Evolutionary conservation across 1,140 invertebrate genomes (phyloP), one percentile per base, ranked within the genome.

Genomic region (Euwallacea fornicatus): DNA sequence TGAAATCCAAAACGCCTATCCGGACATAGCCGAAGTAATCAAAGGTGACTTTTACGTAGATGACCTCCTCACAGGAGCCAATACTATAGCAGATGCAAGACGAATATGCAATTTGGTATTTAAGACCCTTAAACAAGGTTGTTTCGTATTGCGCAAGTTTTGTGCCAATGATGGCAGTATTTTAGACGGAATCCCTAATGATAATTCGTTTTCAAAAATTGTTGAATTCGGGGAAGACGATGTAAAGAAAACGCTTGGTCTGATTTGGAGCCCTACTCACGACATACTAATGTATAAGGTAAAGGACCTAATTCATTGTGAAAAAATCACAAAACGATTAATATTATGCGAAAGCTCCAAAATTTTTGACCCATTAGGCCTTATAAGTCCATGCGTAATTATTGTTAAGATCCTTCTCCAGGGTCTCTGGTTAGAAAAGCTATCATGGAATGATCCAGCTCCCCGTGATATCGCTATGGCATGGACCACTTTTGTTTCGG

Each of bases 41-140:
- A 46, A 54, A 42, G 75, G 69, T 7, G 79, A 83, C 67, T 82
- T 82, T 66, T 86, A 84, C 68, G 80, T 84, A 3, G 83, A 85
- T 67, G 82, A 86, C 74, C 62, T 82, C 11, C 64, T 84, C 1
- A 76, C 77, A 15, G 81, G 83, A n/a, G 44, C 0, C n/a, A 13
- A 21, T 60, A 44, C 41, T 46, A 6, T 61, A 1, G 66, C 61
- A 13, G 58, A 68, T 46, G 2, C 42, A 66, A 66, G 73, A 64
- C 13, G 69, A 47, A 8, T 78, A 6, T 21, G 16, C 33, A 58
- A 46, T 0, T 13, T 72, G n/a, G 16, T 64, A 7, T 63, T 13
- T 6, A 11, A 33, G 8, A 70, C 64, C 42, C 56, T 70, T 15
- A 63, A 70, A 64, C 53, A 42, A n/a, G 68, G 60, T 7, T 44